phyloP scores from a whole-genome alignment of 2,113 vertebrate species.

The Equus quagga region DNA sequence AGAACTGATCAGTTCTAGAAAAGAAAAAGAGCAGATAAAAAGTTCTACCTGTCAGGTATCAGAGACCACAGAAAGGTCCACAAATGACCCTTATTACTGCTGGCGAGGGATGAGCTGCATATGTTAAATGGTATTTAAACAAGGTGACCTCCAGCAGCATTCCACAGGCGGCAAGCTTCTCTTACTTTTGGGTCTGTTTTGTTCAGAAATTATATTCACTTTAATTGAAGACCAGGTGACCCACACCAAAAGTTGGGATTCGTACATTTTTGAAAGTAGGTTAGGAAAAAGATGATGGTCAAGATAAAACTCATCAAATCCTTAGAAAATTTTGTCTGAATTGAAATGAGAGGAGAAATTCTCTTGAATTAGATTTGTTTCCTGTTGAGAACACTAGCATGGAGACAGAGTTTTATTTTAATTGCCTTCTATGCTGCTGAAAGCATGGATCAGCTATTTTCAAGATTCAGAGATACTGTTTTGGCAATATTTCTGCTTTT shows the following conservation, averaged over 20 bases:
- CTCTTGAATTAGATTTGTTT: slow-evolving; percentile 8
- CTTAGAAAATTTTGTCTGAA: not conserved
- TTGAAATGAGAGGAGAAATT: not conserved
- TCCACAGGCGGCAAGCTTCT: not conserved
- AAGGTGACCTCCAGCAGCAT: not conserved
- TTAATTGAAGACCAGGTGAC: not conserved
- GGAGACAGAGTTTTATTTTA: slow-evolving; percentile 44
- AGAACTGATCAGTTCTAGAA: not conserved
- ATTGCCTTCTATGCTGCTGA: not conserved
- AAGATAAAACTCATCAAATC: not conserved
- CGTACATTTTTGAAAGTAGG: not conserved
- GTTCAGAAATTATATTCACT: not conserved
- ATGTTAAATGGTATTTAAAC: slow-evolving; percentile 20
- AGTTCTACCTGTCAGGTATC: not conserved
- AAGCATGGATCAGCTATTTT: not conserved
- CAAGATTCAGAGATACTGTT: not conserved
- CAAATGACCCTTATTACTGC: not conserved
- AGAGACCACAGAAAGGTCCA: not conserved
- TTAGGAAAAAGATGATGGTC: not conserved
- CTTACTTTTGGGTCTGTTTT: slow-evolving; percentile 10
- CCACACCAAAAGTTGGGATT: not conserved
- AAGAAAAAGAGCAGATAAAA: not conserved
- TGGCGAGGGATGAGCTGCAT: not conserved
- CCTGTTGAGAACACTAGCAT: not conserved
- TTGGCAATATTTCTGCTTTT: slow-evolving; percentile 1